Base-by-base conservation (phyloP, 2,888 invertebrate genomes). In the Plagodis dolabraria region DNA sequence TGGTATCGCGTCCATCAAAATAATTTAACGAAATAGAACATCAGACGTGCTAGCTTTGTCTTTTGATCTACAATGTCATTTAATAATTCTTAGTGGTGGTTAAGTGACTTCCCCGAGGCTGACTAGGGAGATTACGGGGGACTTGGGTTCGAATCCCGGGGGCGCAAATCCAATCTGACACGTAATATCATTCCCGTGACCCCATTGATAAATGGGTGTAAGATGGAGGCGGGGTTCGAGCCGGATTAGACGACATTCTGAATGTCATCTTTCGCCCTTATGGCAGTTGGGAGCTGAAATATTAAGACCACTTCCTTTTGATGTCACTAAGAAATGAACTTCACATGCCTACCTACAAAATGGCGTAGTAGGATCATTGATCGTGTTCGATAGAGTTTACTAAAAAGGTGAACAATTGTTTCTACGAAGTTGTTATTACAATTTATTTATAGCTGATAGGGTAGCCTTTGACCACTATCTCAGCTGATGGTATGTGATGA, bases 121-220 rank as follows among this genome's bases (percentile, higher is more conserved):
- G 54, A 55, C 50, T 42, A 50, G 56, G 57, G 50, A 64, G 64
- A 67, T 67, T 64, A 67, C 54, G 46, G 44, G 55, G 57, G 60
- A 53, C 60, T 51, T 43, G 53, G 47, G 58, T 66, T 66, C 46
- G 66, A 63, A 46, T 64, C 67, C 60, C 64, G 50, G 40, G 57
- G 57, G 63, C 50, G 53, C 52, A 57, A 57, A 62, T 62, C 57
- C 55, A 61, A 60, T 58, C 51, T 56, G 56, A 62, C 60, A 44
- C 52, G 58, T 62, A 55, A 62, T 62, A 55, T 62, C 51, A 62
- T 62, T 62, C 62, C 47, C 48, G 62, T 46, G 58, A 58, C 52
- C 57, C 50, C 34, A 50, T 57, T 57, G 61, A 62, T 62, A 57
- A 62, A 57, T 62, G 57, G 61, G 47, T 11, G 51, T 54, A 47